These are phyloP conservation scores for Melanotaenia duboulayi DNA, from an alignment of 2,113 vertebrate genomes.

Conservation along the genomic window DNA sequence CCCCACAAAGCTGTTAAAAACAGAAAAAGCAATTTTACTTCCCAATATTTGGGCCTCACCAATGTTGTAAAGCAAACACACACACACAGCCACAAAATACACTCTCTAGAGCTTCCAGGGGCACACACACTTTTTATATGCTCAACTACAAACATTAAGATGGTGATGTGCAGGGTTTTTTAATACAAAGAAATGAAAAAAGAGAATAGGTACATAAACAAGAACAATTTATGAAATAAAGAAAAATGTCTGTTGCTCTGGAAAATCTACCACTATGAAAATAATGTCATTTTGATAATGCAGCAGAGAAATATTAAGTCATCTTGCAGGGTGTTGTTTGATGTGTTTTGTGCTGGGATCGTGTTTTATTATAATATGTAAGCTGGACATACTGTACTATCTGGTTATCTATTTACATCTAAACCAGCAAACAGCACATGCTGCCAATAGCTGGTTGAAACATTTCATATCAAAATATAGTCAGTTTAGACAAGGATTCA, in stretches of 20 bases:
- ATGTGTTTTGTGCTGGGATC: slow-evolving; percentile 4
- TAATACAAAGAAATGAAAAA: slow-evolving; percentile 51
- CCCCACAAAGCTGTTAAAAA: not conserved
- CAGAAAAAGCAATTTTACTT: not conserved
- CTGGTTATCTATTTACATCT: slow-evolving; percentile 32
- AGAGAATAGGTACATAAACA: slow-evolving; percentile 34
- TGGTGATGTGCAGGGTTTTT: slow-evolving; percentile 48
- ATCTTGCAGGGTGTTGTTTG: not conserved
- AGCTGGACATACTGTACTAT: slow-evolving; percentile 33
- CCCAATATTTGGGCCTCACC: no score
- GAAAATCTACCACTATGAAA: not conserved
- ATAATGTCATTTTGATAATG: not conserved
- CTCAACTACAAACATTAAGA: slow-evolving; percentile 64
- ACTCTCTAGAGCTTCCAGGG: slow-evolving; percentile 31
- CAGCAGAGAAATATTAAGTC: not conserved
- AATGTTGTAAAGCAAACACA: not conserved
- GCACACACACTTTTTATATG: slow-evolving; percentile 57
- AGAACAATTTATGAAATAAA: slow-evolving; percentile 40
- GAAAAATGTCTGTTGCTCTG: not conserved
- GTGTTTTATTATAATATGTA: slow-evolving; percentile 37
- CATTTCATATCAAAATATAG: slow-evolving; percentile 72
- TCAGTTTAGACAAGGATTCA: slow-evolving; percentile 63
- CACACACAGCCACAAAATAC: slow-evolving; percentile 31
- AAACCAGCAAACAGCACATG: slow-evolving; percentile 51
- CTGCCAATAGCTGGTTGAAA: slow-evolving; percentile 45